A percentile compares a stretch with the other conserved stretches of the same genome.
Conservation (phyloP, 2,888 invertebrate genomes). For the Orthosia incerta region DNA sequence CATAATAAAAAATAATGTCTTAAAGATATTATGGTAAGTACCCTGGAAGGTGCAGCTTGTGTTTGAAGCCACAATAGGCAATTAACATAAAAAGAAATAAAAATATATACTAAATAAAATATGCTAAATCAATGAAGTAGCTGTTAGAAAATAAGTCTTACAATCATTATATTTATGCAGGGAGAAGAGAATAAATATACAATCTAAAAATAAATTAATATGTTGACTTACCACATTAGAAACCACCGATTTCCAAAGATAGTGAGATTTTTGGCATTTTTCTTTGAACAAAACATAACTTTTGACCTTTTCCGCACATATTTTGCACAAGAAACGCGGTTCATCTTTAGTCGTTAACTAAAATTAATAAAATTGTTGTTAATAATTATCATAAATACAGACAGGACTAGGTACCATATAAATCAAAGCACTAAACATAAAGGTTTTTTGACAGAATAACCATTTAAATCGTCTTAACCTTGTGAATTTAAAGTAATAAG, state of each 20-base stretch:
- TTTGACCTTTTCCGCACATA: conserved; percentile 69
- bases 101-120: too few species aligned
- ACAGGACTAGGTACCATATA: not conserved
- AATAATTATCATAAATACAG: not conserved
- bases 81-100: too few species aligned
- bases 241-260: conserved; percentile 70
- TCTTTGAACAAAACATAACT: conserved; percentile 73
- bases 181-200: not conserved
- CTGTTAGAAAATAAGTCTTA: not conserved
- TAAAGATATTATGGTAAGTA: too few species aligned
- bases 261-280: conserved; percentile 71
- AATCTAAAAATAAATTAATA: not conserved
- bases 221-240: conserved; percentile 47
- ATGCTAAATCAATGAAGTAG: not conserved
- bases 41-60: too few species aligned
- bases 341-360: conserved; percentile 51
- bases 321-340: conserved; percentile 60
- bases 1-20: too few species aligned
- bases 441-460: not conserved
- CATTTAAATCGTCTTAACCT: not conserved
- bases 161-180: not conserved
- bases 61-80: too few species aligned
- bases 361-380: not conserved
- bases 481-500: not conserved
- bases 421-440: not conserved